Conservation (phyloP, 1,140 invertebrate genomes). For the Spodoptera frugiperda region DNA sequence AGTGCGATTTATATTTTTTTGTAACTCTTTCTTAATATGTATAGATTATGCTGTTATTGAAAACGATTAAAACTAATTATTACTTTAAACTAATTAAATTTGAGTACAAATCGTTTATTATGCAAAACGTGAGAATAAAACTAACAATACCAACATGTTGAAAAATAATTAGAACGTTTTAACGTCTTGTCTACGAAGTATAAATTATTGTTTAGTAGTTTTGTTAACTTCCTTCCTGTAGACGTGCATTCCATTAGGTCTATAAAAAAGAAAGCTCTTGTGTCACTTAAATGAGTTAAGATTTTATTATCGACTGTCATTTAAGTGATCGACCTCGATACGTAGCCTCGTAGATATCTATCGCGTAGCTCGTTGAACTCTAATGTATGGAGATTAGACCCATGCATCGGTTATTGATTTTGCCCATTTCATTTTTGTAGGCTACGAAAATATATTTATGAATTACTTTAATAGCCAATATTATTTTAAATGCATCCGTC, state of each 20-base stretch:
- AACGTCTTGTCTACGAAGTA: neutral
- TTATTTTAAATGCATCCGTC: neutral
- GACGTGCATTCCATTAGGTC: neutral
- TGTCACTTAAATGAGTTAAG: slow-evolving; percentile 32
- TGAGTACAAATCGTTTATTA: too few relatives aligned
- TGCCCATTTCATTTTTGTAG: neutral
- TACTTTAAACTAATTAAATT: too few relatives aligned
- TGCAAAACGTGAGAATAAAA: too few relatives aligned
- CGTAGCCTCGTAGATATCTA: neutral
- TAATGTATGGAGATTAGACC: slow-evolving; percentile 33
- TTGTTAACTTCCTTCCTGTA: slow-evolving; percentile 13
- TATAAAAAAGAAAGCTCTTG: slow-evolving; percentile 36
- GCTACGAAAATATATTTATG: neutral
- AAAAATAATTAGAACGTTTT: too few relatives aligned
- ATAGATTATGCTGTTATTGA: too few relatives aligned
- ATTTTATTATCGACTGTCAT: slow-evolving; percentile 30
- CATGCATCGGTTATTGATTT: neutral
- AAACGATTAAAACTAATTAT: too few relatives aligned
- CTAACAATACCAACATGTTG: neutral
- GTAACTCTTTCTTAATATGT: too few relatives aligned
- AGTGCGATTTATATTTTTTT: too few relatives aligned
- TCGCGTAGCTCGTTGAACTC: slow-evolving; percentile 36
- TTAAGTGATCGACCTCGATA: slow-evolving; percentile 34
- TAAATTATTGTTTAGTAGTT: slow-evolving; percentile 7
- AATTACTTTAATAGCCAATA: neutral